Conservation (phyloP, 2,113 vertebrate species). For the Bettongia penicillata region DNA sequence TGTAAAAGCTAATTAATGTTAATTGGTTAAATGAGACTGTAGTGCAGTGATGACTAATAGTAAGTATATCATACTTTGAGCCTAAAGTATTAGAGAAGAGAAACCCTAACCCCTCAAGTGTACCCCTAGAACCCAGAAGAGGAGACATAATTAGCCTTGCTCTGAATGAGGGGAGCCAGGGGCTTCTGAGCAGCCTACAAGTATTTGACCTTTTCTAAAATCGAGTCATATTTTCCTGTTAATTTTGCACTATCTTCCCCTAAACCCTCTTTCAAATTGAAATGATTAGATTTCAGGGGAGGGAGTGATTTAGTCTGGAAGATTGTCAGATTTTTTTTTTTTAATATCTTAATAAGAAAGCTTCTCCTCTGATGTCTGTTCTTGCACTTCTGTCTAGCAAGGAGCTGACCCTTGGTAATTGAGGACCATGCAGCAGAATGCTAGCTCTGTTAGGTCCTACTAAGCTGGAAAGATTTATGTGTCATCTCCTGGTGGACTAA, state of each 20-base stretch:
- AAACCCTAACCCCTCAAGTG: background rate
- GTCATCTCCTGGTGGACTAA: background rate
- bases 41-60: background rate
- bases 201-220: background rate
- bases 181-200: background rate
- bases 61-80: background rate
- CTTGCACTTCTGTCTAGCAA: background rate
- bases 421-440: background rate
- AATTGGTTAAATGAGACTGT: background rate
- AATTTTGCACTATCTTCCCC: background rate
- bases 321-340: background rate
- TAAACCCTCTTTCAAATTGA: background rate
- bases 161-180: background rate
- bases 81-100: background rate
- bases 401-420: background rate
- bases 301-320: background rate
- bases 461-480: background rate
- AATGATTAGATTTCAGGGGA: background rate
- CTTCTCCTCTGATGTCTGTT: background rate
- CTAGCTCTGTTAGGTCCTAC: background rate
- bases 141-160: background rate
- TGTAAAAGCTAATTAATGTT: background rate
- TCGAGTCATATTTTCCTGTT: background rate
- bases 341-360: background rate
- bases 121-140: background rate